phyloP scores from a whole-genome alignment of 2,888 invertebrate species.

The Drosophila recens region DNA sequence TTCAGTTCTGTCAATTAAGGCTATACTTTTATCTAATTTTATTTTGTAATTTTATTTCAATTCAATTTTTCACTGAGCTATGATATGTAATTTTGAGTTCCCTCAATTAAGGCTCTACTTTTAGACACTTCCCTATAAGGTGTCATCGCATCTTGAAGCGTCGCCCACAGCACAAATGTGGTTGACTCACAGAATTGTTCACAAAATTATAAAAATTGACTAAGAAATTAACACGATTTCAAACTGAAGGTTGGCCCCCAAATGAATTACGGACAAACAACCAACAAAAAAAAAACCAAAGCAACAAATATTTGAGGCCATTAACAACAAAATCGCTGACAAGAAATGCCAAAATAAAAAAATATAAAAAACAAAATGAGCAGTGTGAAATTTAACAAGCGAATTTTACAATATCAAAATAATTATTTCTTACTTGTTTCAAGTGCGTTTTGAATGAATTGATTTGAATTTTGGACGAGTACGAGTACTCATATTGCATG shows the following conservation, averaged over 20 bases:
- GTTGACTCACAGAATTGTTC: conserved; percentile 49
- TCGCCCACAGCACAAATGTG: conserved; percentile 49
- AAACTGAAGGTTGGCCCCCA: conserved; percentile 48
- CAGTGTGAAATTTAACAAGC: conserved; percentile 20
- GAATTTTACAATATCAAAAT: conserved; percentile 11
- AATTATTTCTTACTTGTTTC: conserved; percentile 17
- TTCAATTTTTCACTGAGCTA: no score
- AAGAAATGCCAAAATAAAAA: conserved; percentile 8
- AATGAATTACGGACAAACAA: conserved; percentile 10
- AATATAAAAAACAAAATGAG: background rate
- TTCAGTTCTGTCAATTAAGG: no score
- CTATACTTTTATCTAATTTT: no score
- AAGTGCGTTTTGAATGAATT: conserved; percentile 18
- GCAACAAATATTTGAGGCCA: conserved; percentile 45
- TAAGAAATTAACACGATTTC: conserved; percentile 67
- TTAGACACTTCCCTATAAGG: conserved; percentile 27
- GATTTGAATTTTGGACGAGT: conserved; percentile 8
- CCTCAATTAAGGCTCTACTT: background rate
- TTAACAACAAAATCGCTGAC: conserved; percentile 14
- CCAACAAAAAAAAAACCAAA: conserved; percentile 11
- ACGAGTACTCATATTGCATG: conserved; percentile 1
- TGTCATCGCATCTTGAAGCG: conserved; percentile 21
- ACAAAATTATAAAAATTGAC: conserved; percentile 33
- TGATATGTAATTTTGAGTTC: no score
- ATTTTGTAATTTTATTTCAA: no score